These are phyloP conservation scores for Thamnophis sirtalis DNA, from an alignment of 2,113 vertebrate genomes.

Conservation along the genomic window DNA sequence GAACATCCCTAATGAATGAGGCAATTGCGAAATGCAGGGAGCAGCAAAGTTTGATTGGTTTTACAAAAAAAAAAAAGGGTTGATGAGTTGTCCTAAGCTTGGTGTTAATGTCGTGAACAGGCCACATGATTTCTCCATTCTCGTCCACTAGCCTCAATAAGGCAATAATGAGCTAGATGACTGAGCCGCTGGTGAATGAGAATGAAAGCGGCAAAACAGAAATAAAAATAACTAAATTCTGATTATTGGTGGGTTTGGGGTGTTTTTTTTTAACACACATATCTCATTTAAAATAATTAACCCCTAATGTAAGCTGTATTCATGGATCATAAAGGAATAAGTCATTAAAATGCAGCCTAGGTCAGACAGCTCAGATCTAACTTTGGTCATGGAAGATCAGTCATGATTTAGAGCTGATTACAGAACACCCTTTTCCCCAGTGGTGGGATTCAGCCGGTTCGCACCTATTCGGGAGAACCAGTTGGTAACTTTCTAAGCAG, in stretches of 20 bases:
- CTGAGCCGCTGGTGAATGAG: background rate
- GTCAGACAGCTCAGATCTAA: background rate
- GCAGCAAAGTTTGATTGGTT: slow-evolving; percentile 15
- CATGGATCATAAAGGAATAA: background rate
- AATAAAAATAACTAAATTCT: background rate
- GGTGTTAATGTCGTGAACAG: slow-evolving; percentile 11
- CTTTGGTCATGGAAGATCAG: background rate
- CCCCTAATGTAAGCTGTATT: background rate
- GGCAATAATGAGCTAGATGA: slow-evolving; percentile 19
- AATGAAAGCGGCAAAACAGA: background rate
- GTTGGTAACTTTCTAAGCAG: too few species aligned
- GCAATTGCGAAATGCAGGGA: slow-evolving; percentile 20
- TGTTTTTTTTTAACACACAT: background rate
- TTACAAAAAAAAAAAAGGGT: slow-evolving; percentile 7
- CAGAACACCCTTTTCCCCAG: background rate
- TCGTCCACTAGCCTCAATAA: background rate
- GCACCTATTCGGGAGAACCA: too few species aligned
- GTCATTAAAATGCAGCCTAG: background rate
- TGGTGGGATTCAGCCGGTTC: too few species aligned
- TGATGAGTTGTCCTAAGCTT: slow-evolving; percentile 26
- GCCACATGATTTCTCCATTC: background rate
- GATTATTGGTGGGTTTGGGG: background rate
- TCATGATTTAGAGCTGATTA: background rate
- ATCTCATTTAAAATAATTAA: background rate
- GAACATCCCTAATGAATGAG: slow-evolving; percentile 22